Base-by-base conservation (phyloP, 2,797 vertebrate species). In the Pangasius sanitwongsei region DNA sequence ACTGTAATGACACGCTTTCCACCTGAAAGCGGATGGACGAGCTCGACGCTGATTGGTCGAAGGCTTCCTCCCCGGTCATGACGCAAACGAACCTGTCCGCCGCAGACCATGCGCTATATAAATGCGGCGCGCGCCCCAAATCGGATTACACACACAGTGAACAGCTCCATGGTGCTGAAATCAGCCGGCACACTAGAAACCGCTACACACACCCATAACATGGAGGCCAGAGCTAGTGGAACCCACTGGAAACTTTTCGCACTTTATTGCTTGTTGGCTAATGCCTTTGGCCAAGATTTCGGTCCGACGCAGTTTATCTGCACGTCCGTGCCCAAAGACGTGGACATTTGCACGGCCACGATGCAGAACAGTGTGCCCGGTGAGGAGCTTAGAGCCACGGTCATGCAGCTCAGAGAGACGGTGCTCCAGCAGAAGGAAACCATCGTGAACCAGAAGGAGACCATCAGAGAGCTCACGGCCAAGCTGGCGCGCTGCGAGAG, bases 341-440 rank as follows among this genome's bases (percentile, higher is more conserved):
- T 97, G 96, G 98, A 99, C 96, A 95, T 99, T 93, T 99, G 98
- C 94, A 95, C 97, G 0, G 97, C 98, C 87, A 95, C 97, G 28
- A 93, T 97, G 93, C 97, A 97, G 93, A 97, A 97, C 92, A 95
- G 95, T 77, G 97, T 97, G 63, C 96, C 97, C 0, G 96, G 96
- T 0, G 97, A 98, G 89, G 97, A 99, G 94, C 92, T 98, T 93
- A 97, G 97, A 93, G 96, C 95, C 94, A 98, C 95, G 1, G 97
- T 98, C 48, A 96, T 98, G 95, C 98, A 99, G 94, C 96, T 99
- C 89, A 95, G 98, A 90, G 98, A 99, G 94, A 98, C 97, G 2
- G 98, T 98, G 87, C 94, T 99, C 93, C 98, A 98, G 95, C 98
- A 99, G 92, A 98, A 98, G 87, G 98, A 99, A 92, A 99, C 98